Evolutionary conservation across 1,140 invertebrate genomes (phyloP), one percentile per base, ranked within the genome.

Genomic region (Brachionus plicatilis): DNA sequence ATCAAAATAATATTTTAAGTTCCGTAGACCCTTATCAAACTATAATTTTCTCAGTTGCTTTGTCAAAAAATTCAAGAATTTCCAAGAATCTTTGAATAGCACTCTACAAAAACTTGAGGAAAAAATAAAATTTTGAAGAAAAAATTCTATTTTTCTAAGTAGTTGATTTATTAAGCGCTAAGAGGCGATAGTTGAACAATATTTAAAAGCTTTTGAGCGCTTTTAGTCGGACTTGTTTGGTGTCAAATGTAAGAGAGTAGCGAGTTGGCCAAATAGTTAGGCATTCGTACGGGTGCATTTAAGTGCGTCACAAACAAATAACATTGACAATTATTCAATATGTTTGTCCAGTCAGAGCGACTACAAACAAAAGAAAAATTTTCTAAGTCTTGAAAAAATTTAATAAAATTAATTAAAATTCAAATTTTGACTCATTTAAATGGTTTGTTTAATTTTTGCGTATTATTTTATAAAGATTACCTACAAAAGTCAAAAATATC

Each of bases 381-480:
- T 60, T 60, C 53, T 60, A 60, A 60, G 53, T 24, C 53, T 60
- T 60, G 53, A 60, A 60, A 60, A 60, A 60, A 60, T 60, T 60
- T 60, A 60, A 60, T 60, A 60, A 60, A 60, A 27, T 60, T 60
- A 60, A 60, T 60, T 60, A 60, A 60, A 60, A 60, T 60, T 60
- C 53, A 60, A 60, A 60, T 5, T 60, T 60, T 60, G 53, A 60
- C 53, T 60, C 53, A 60, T 60, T 60, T 60, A 60, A 60, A 60
- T 60, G 53, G 53, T 60, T 60, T 60, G 53, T 60, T 60, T 60
- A 60, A 60, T 60, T 60, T 60, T 60, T 60, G 53, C 53, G 53
- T 60, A 60, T 60, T 60, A 60, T 60, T 60, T 60, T 60, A 60
- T 60, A 60, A 60, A 60, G 53, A 60, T 20, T 60, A 60, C 53